Percentiles rank a stretch among this genome's conserved stretches.
phyloP scores from a whole-genome alignment of 2,888 invertebrate genomes.

The Lithophane socia region DNA sequence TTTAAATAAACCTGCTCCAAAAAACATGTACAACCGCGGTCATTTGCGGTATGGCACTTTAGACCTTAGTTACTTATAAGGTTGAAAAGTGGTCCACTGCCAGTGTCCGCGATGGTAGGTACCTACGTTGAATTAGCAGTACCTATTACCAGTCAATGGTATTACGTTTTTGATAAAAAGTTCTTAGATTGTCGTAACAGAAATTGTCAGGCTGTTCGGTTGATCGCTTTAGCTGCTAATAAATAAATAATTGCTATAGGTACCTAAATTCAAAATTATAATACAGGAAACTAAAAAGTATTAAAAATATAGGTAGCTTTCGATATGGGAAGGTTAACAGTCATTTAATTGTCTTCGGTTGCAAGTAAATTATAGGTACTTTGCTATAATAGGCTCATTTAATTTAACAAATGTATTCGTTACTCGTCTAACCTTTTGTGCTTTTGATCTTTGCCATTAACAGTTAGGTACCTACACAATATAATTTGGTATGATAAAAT shows the following conservation, averaged over 20 bases:
- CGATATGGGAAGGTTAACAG: constrained; percentile 14
- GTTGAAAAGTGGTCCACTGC: too few species aligned
- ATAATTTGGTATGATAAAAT: constrained; percentile 37
- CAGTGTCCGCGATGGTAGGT: too few species aligned
- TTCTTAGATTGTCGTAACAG: background rate
- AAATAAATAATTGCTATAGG: background rate
- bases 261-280: background rate
- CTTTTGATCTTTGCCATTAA: constrained; percentile 42
- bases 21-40: too few species aligned
- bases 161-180: background rate
- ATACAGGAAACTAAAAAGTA: background rate
- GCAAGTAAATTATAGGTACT: constrained; percentile 33
- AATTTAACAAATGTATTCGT: constrained; percentile 44
- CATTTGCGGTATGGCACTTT: too few species aligned
- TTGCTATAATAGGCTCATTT: constrained; percentile 37
- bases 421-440: constrained; percentile 52
- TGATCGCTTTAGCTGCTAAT: background rate
- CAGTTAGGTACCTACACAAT: constrained; percentile 25
- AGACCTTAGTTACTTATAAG: too few species aligned
- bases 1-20: background rate
- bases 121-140: background rate
- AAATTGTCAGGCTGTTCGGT: background rate
- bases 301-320: constrained; percentile 12
- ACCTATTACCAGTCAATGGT: too few species aligned
- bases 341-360: constrained; percentile 23